Conservation (phyloP, 2,888 invertebrate genomes). For the Aleiodes alternator region DNA sequence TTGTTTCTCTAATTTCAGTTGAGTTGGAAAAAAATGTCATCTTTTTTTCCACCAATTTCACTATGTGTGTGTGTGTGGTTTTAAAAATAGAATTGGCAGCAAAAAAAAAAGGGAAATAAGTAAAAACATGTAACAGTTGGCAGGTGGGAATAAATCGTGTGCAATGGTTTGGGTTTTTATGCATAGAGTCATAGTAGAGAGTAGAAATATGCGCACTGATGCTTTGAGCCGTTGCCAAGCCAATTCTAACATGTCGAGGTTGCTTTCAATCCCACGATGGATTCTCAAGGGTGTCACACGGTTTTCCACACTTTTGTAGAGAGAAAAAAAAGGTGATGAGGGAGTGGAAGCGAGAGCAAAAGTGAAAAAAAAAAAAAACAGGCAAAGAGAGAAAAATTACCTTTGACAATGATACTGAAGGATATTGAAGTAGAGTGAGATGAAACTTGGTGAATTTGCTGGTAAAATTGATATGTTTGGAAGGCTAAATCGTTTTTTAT, state of each 20-base stretch:
- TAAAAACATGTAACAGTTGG: conserved; percentile 14
- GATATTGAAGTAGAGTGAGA: no score
- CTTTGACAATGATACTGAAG: no score
- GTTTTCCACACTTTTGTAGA: not conserved
- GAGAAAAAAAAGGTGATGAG: no score
- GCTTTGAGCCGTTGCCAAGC: conserved; percentile 44
- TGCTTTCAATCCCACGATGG: conserved; percentile 1
- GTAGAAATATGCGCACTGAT: conserved; percentile 30
- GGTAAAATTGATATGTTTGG: no score
- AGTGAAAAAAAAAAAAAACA: no score
- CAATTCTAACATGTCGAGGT: conserved; percentile 36
- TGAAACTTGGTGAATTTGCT: no score
- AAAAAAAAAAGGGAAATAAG: conserved; percentile 14
- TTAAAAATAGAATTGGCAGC: not conserved
- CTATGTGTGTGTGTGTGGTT: not conserved
- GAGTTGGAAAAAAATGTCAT: not conserved
- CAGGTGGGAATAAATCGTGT: conserved; percentile 29
- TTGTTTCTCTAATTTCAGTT: not conserved
- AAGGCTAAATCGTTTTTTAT: no score
- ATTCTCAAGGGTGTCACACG: conserved; percentile 24
- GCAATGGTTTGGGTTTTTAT: conserved; percentile 13
- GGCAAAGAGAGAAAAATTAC: no score
- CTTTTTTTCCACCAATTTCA: not conserved
- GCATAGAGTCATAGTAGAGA: not conserved
- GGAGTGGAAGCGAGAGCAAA: no score